phyloP scores from a whole-genome alignment of 37 sponge, comb jelly and placozoan species.

The Diacarnus erythraeanus region DNA sequence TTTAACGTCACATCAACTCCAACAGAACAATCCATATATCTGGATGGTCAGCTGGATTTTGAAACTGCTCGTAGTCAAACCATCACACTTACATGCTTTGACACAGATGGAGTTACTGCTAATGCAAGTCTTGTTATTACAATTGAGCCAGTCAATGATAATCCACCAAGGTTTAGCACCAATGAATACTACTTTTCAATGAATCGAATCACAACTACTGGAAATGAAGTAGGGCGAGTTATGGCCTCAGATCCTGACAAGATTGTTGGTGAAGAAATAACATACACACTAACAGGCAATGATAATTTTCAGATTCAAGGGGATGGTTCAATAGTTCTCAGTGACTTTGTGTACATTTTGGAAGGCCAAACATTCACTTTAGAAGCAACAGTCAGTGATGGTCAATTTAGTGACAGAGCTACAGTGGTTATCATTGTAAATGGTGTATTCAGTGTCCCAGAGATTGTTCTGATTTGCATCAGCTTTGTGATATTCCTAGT shows the following conservation, averaged over 20 bases:
- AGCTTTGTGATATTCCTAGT: slow-evolving; percentile 1
- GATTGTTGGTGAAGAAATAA: not conserved
- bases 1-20: not conserved
- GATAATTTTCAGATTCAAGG: slow-evolving; percentile 18
- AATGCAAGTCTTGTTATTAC: slow-evolving; percentile 31
- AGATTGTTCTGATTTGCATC: slow-evolving; percentile 15
- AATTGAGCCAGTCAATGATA: slow-evolving; percentile 62
- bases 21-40: not conserved
- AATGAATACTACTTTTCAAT: slow-evolving; percentile 11
- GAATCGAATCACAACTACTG: not conserved
- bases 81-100: slow-evolving; percentile 4
- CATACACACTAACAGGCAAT: slow-evolving; percentile 1
- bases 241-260: slow-evolving; percentile 9
- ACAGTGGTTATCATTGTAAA: slow-evolving; percentile 1
- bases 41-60: slow-evolving; percentile 10
- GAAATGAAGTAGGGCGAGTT: slow-evolving; percentile 17
- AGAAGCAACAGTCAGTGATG: slow-evolving; percentile 17
- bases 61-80: not conserved
- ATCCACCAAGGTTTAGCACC: slow-evolving; percentile 38
- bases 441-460: slow-evolving; percentile 32
- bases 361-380: slow-evolving; percentile 37
- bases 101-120: not conserved
- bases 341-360: slow-evolving; percentile 19
- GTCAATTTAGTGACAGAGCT: slow-evolving; percentile 17
- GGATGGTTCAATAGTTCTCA: slow-evolving; percentile 17